Evolutionary conservation across 2,888 invertebrate species (phyloP).

Genomic region (Ommatoiulus sabulosus): DNA sequence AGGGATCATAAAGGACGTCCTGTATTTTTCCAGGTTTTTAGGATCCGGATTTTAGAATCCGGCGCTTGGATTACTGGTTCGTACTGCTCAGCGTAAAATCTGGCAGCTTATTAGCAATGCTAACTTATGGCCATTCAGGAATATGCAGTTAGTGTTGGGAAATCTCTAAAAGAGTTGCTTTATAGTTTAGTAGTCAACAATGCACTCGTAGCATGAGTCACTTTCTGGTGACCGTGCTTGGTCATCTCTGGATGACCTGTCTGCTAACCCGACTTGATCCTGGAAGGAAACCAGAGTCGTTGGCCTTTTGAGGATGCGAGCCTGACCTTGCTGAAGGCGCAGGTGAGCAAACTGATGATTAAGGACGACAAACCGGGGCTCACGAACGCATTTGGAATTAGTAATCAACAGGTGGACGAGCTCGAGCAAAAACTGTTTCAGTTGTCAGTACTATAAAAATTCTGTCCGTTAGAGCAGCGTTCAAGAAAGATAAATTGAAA

Average conservation of each 20-base stretch:
- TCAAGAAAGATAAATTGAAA: background rate
- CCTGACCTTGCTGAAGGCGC: constrained; percentile 53
- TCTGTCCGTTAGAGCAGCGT: background rate
- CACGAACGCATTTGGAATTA: background rate
- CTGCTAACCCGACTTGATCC: constrained; percentile 34
- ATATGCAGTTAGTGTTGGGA: background rate
- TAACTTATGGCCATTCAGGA: background rate
- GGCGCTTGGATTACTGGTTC: background rate
- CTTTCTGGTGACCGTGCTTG: background rate
- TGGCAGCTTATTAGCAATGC: too few species aligned
- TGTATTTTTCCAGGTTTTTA: background rate
- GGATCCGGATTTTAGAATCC: background rate
- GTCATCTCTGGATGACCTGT: constrained; percentile 30
- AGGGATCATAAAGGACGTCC: too few species aligned
- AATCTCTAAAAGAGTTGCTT: background rate
- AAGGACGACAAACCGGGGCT: constrained; percentile 42
- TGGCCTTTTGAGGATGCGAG: constrained; percentile 47
- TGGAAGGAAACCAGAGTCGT: constrained; percentile 44
- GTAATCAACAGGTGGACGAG: constrained; percentile 51
- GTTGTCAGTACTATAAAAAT: background rate
- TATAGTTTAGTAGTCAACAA: background rate
- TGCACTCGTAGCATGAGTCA: background rate
- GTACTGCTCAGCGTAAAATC: background rate
- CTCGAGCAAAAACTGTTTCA: constrained; percentile 30
- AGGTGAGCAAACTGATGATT: constrained; percentile 51